Percentiles rank a stretch among this genome's conserved stretches.
Evolutionary conservation across 2,797 vertebrate species (phyloP).

Genomic region (Microctenopoma lineatum): DNA sequence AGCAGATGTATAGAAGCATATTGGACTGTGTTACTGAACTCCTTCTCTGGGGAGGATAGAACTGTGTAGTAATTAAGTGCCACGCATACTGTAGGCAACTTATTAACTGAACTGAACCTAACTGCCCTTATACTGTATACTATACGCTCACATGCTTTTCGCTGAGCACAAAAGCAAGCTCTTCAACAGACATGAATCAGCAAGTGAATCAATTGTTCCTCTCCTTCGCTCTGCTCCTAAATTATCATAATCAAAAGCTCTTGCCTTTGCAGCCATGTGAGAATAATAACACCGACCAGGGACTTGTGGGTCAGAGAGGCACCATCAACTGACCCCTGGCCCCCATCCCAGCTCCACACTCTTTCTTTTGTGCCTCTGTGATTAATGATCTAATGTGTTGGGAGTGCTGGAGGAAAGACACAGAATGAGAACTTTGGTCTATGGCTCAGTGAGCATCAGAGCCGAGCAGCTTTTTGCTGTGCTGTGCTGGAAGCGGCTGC

Average conservation of each 20-base stretch:
- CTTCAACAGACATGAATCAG: slow-evolving; percentile 52
- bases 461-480: slow-evolving; percentile 13
- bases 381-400: slow-evolving; percentile 69
- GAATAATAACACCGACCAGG: slow-evolving; percentile 67
- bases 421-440: slow-evolving; percentile 44
- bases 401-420: slow-evolving; percentile 37
- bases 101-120: slow-evolving; percentile 23
- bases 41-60: not conserved
- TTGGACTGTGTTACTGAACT: not conserved
- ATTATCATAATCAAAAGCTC: slow-evolving; percentile 79
- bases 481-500: slow-evolving; percentile 35
- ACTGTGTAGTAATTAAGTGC: slow-evolving; percentile 10
- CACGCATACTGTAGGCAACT: slow-evolving; percentile 8
- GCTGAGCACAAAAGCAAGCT: slow-evolving; percentile 50
- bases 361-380: slow-evolving; percentile 54
- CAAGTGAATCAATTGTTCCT: slow-evolving; percentile 57
- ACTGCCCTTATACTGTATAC: slow-evolving; percentile 24
- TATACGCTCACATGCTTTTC: slow-evolving; percentile 17
- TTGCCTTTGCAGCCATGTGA: slow-evolving; percentile 68
- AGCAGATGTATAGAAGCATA: slow-evolving; percentile 8
- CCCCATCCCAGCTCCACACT: slow-evolving; percentile 39
- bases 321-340: slow-evolving; percentile 65
- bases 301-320: slow-evolving; percentile 62
- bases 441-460: slow-evolving; percentile 38
- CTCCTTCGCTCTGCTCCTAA: slow-evolving; percentile 54